Base-by-base conservation (phyloP, 2,888 invertebrate species). In the Noctua comes region DNA sequence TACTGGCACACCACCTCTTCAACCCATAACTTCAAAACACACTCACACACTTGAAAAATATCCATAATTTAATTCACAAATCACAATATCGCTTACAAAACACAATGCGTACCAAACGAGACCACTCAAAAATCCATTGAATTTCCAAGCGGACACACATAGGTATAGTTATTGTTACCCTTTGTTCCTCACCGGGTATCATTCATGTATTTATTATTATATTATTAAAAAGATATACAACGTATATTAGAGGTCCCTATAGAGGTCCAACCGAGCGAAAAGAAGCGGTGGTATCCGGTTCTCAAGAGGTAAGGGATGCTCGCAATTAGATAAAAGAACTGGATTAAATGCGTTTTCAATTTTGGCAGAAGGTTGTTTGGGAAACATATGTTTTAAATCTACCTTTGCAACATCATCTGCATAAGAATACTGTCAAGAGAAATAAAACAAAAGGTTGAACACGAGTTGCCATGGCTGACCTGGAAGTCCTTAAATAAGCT, bases 251-350 rank as follows among this genome's bases (percentile, higher is more conserved):
- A 88, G 85, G 89, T 88, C 90, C 90, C 65, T 68, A 93, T 95
- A 93, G 90, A 91, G 84, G 91, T 86, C 91, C 95, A 92, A 91
- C 93, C 94, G 94, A 93, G 96, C 96, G 96, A 92, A 92, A 95
- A 95, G 94, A 93, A 90, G 90, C 93, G 93, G 92, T 93, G 93
- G 95, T 93, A 96, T 96, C 96, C 96, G 96, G 96, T 97, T 95
- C 90, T 96, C 91, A 92, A 96, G 96, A 95, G 96, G 93, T 88
- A 18, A 76, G 86, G 85, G 85, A 86, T 86, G 84, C 31, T 65
- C 75, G 82, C 69, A 83, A 80, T 66, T 77, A 77, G 72, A 88
- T 79, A 82, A 78, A 87, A 80, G 80, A 72, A 73, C 73, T 70
- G 59, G 51, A 48, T 66, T 59, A 57, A 64, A n/a, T 68, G 36